phyloP scores from a whole-genome alignment of 2,113 vertebrate genomes.

The Verasper variegatus region DNA sequence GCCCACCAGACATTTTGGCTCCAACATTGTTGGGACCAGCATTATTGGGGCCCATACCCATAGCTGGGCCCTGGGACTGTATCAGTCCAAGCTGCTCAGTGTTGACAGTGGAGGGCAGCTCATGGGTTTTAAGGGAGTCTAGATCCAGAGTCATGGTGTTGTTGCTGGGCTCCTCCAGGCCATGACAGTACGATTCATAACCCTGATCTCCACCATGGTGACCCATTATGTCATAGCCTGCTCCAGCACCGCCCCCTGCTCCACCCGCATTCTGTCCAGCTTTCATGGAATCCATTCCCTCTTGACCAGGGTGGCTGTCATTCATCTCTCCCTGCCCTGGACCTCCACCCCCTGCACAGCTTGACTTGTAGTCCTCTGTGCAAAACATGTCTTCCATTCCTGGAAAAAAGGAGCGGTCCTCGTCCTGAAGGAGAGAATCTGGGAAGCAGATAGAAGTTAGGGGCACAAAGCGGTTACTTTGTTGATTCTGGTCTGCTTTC shows the following conservation, averaged over 20 bases:
- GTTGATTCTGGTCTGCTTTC: constrained; percentile 80
- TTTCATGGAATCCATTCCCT: constrained; percentile 78
- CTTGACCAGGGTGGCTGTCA: constrained; percentile 72
- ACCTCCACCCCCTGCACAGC: constrained; percentile 81
- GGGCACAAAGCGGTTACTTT: constrained; percentile 88
- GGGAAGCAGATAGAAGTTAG: constrained; percentile 96
- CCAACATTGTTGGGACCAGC: constrained; percentile 74
- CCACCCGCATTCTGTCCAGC: constrained; percentile 65
- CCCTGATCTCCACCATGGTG: constrained; percentile 84
- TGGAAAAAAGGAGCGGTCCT: constrained; percentile 93
- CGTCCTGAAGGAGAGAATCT: constrained; percentile 92
- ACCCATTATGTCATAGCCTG: constrained; percentile 85
- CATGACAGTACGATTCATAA: constrained; percentile 84
- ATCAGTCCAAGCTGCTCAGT: constrained; percentile 92
- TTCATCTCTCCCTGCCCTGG: constrained; percentile 82
- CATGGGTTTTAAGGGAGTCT: constrained; percentile 88
- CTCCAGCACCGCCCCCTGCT: constrained; percentile 68
- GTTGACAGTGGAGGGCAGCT: constrained; percentile 94
- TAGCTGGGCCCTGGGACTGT: constrained; percentile 84
- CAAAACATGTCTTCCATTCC: constrained; percentile 99
- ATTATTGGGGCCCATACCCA: constrained; percentile 77
- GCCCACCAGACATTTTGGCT: constrained; percentile 75
- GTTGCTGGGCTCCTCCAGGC: constrained; percentile 79
- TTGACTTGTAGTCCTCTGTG: constrained; percentile 89
- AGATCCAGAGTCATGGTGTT: constrained; percentile 86